Percentiles rank a stretch among this genome's conserved stretches.
Evolutionary conservation across 1,140 invertebrate species (phyloP).

Genomic region (Daktulosphaira vitifoliae): DNA sequence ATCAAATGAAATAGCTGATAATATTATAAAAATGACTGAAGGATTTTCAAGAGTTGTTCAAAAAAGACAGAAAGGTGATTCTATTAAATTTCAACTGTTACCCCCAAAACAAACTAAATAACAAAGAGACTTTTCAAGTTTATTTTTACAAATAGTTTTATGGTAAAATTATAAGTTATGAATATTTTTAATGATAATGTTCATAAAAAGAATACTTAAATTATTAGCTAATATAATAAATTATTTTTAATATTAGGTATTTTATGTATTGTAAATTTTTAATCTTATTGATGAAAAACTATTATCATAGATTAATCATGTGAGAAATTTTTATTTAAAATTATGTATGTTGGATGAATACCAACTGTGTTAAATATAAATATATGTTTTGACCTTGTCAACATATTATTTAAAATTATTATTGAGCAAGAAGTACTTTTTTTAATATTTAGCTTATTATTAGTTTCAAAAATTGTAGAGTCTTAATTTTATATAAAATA

Average conservation of each 20-base stretch:
- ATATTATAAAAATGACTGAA: constrained; percentile 22
- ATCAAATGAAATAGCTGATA: constrained; percentile 13
- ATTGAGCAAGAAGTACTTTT: too few relatives aligned
- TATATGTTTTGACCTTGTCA: not conserved
- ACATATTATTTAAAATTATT: too few relatives aligned
- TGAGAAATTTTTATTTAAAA: too few relatives aligned
- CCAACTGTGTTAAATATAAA: constrained; percentile 16
- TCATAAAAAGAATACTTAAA: not conserved
- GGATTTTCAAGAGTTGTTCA: constrained; percentile 17
- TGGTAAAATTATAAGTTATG: not conserved
- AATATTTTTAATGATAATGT: not conserved
- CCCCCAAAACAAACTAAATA: not conserved
- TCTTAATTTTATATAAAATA: too few relatives aligned
- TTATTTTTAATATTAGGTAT: not conserved
- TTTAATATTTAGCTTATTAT: too few relatives aligned
- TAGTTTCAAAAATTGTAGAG: too few relatives aligned
- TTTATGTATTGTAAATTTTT: not conserved
- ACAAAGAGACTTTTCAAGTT: too few relatives aligned
- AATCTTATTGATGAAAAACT: not conserved
- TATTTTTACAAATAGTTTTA: not conserved
- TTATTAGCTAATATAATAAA: not conserved
- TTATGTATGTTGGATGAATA: constrained; percentile 16
- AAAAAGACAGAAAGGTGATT: constrained; percentile 24
- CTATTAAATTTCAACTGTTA: constrained; percentile 19
- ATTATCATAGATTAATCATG: not conserved